Evolutionary conservation across 2,888 invertebrate species (phyloP), one percentile per base, ranked within the genome.

Genomic region (Macrosoma leucophasiata): DNA sequence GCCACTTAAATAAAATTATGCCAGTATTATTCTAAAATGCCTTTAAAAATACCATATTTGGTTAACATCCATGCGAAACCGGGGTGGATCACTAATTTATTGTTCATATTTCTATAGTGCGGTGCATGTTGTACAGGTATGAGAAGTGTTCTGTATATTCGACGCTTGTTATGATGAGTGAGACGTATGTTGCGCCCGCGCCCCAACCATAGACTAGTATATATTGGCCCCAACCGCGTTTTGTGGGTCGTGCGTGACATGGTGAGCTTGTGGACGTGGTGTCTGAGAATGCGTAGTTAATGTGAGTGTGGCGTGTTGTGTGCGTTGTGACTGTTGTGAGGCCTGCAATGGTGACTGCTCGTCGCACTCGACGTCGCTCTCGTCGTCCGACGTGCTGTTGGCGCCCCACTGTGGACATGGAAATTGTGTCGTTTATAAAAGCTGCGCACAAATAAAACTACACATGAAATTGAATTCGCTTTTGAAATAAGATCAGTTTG

Each of bases 351-450:
- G 57, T 6, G 52, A 41, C 14, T 45, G 43, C 30, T 54, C 55
- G 15, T 34, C 48, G 6, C 26, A 39, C 4, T 41, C 52, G 4
- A 8, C 32, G 8, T 46, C 50, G 25, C 46, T 48, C 8, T 48
- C 51, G 4, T 52, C 58, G 19, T 54, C 62, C 8, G 53, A 55
- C 2, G 58, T 57, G 1, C 60, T 44, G 36, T 33, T 35, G 18
- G 70, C 73, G 5, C 74, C 75, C 74, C 73, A 73, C 75, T 72
- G 58, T 1, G 4, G 19, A 15, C 15, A 17, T 20, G 3, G 3
- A 18, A 22, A 3, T 18, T n/a, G 9, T 23, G 9, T n/a, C 8
- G 19, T 13, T 6, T 20, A 10, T 12, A 21, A 4, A 4, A 3
- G 20, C 12, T 13, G 19, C 20, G 8, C 14, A 14, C 5, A 1